Base-by-base conservation (phyloP, 2,888 invertebrate species). In the Frankliniella fusca region DNA sequence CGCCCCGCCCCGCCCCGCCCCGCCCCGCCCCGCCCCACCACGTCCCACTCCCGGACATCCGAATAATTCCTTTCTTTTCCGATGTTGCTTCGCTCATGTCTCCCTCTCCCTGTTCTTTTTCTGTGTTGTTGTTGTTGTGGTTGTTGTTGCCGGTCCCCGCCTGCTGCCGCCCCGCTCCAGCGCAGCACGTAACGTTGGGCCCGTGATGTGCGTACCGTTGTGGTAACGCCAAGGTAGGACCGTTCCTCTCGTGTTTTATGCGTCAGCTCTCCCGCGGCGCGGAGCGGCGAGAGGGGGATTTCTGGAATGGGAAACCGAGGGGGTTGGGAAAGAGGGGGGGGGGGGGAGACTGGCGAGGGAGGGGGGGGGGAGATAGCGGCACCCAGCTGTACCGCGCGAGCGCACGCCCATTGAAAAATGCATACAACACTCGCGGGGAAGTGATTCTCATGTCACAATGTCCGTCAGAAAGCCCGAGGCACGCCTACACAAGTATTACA, bases 201-300 rank as follows among this genome's bases (percentile, higher is more conserved):
- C 15, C 54, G 54, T 15, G 20, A 11, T 18, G 54, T 18, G 54
- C 54, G 54, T 54, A 54, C 54, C 54, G 54, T 20, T 20, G 20
- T 27, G 27, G 70, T 27, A 76, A 23, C 70, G 70, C 10, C 23
- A 76, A 38, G 38, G 38, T 38, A 10, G 70, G 70, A 23, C 70
- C 70, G 70, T 76, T 76, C 70, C 70, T 76, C 70, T 76, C 70
- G 70, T 76, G 70, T 76, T 76, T 76, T 76, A 76, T 76, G 70
- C 70, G 70, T 76, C 70, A 27, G 70, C 70, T 76, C 70, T 1
- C 54, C 15, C 54, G 70, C 18, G 70, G 54, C 54, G 70, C 18
- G 70, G 27, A 27, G 70, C 10, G 27, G 18, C 61, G 70, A 8
- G 70, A n/a, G 70, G 27, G 27, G 54, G 12, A 23, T 27, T 27